Base-by-base conservation (phyloP, 2,797 vertebrate genomes). In the Melanogrammus aeglefinus region DNA sequence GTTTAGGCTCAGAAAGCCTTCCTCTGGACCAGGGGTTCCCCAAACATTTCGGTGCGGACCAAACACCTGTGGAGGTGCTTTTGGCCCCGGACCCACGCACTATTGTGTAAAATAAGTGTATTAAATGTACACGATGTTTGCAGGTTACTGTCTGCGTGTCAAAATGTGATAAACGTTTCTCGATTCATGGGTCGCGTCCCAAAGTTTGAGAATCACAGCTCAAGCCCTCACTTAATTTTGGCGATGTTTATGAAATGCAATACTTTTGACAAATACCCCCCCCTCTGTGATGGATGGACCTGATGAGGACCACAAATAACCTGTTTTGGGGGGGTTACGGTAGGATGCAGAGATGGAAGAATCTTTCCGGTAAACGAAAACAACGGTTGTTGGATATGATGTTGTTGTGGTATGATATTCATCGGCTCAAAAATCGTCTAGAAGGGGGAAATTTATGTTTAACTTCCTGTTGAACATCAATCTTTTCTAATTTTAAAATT, bases 1-100 rank as follows among this genome's bases (percentile, higher is more conserved):
- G 96, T 85, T 89, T 86, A 91, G 90, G 89, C 90, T 91, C 92
- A 88, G 80, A 76, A 87, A 81, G 83, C 84, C 90, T 87, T 90
- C 84, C 86, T 88, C 85, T 87, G 88, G 18, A 57, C 51, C 87
- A 84, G 81, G 82, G 81, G 76, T 85, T 83, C 76, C 57, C 73
- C 5, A 81, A 18, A 85, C 24, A 80, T 51, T 83, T 44, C 41
- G 79, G 63, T 80, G 83, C 86, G 82, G 88, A 82, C 80, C 84
- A 21, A 47, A 3, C 44, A 47, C 51, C 51, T 57, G 41, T 9
- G 41, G 51, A 21, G 51, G 51, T n/a, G n/a, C 51, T 47, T 16
- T 47, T 47, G 44, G 44, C 13, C 44, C 51, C 1, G 51, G 51
- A 57, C 51, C 51, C 21, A 63, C 57, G 5, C n/a, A 24, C n/a